Conservation (phyloP, 64 coral and sea anemone species). For the Dendronephthya gigantea region DNA sequence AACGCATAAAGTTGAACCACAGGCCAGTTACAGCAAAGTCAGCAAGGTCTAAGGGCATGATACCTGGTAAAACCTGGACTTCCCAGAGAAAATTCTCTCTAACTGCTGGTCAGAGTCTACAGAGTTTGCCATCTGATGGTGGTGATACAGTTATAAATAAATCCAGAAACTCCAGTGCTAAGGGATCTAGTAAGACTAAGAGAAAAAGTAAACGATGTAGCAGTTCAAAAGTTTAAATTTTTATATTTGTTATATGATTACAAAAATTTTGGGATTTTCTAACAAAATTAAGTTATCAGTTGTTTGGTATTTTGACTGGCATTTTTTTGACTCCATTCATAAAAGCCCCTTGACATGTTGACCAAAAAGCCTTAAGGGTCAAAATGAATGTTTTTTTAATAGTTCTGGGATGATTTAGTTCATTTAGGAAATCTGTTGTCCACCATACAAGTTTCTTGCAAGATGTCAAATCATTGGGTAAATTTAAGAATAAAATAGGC, state of each 20-base stretch:
- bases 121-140: not conserved
- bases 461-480: no score
- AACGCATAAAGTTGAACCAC: not conserved
- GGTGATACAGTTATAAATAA: not conserved
- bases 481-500: no score
- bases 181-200: not conserved
- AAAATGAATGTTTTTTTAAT: no score
- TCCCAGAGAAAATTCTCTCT: not conserved
- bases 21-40: not conserved
- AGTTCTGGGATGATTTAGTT: no score
- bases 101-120: not conserved
- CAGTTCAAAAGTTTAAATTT: conserved; percentile 5
- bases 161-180: not conserved
- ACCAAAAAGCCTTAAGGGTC: no score
- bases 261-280: not conserved
- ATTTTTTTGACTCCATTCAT: no score
- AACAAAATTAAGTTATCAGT: not conserved
- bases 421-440: no score
- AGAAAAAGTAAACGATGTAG: not conserved
- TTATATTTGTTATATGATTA: not conserved
- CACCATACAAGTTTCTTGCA: no score
- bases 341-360: no score
- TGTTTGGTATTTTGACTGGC: not conserved
- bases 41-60: not conserved
- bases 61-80: not conserved